These are phyloP conservation scores for Rana temporaria DNA, from an alignment of 2,113 vertebrate genomes.

Conservation along the genomic window DNA sequence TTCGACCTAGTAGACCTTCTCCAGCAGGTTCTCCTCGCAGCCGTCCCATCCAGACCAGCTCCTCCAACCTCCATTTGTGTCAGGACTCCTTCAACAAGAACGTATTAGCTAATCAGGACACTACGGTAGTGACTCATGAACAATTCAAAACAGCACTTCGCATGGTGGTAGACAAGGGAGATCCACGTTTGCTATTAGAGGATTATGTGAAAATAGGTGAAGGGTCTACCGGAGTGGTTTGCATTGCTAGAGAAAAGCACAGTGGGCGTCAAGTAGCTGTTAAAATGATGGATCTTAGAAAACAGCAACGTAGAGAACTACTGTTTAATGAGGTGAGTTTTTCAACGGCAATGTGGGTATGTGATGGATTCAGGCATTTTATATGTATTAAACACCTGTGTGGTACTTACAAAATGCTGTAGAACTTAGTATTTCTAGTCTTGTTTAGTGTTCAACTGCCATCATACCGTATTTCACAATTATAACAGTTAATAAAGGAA, in stretches of 20 bases:
- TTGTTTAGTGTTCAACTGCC: too few species aligned
- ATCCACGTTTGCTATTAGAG: conserved; percentile 89
- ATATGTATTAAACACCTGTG: too few species aligned
- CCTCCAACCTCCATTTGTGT: conserved; percentile 86
- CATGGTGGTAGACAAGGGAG: conserved; percentile 97
- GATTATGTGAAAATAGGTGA: conserved; percentile 97
- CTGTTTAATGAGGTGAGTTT: conserved; percentile 93
- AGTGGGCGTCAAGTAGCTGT: conserved; percentile 93
- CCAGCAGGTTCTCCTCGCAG: conserved; percentile 89
- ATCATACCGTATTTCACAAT: too few species aligned
- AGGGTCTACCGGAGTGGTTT: conserved; percentile 95
- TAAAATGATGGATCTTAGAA: conserved; percentile 98
- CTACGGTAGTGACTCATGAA: conserved; percentile 89
- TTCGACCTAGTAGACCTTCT: conserved; percentile 85
- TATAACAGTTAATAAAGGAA: too few species aligned
- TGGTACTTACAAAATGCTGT: too few species aligned
- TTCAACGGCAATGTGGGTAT: not conserved
- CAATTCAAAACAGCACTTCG: conserved; percentile 97
- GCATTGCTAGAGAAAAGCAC: conserved; percentile 93
- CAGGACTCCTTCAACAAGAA: conserved; percentile 78
- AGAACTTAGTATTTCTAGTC: too few species aligned
- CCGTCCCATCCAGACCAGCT: conserved; percentile 86
- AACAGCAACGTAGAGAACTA: conserved; percentile 94
- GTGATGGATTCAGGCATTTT: too few species aligned
- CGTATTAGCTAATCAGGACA: conserved; percentile 74